Base-by-base conservation (phyloP, 1,140 invertebrate genomes). In the Leptinotarsa texana region DNA sequence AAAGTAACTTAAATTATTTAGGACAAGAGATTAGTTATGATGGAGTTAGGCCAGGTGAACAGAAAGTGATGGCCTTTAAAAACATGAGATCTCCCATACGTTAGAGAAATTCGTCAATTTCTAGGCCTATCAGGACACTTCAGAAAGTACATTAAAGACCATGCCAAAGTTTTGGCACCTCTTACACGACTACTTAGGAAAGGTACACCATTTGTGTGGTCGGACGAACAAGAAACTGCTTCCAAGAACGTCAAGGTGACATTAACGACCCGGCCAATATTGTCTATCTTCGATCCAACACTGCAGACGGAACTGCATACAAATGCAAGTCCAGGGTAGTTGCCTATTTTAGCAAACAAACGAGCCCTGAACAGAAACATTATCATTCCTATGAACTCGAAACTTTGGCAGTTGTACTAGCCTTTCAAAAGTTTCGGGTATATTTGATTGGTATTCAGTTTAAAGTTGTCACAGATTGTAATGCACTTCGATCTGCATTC, bases 351-450 rank as follows among this genome's bases (percentile, higher is more conserved):
- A 78, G 78, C 78, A 73, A 71, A 71, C 13, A 24, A 15, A 80
- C 76, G 3, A 77, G 63, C 11, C 42, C 57, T 21, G 21, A 69
- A 3, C 77, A 79, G 57, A 33, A 18, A 11, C 66, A 73, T 24
- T 80, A 78, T 74, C 67, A 75, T 74, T 78, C 74, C 15, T 76
- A 75, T 27, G 74, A 78, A 49, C 51, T 76, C 17, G 77, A 78
- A 67, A 70, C 71, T 4, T 47, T 78, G 69, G 84, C 79, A 4
- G 84, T 77, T 62, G 80, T 81, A 77, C 77, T 8, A 73, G 82
- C 81, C 0, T 51, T 86, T 1, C 81, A 84, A 73, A 70, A 77
- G n/a, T 86, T 86, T 27, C 27, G 80, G 4, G 69, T 70, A 13
- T 80, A 82, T 77, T 51, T 81, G 65, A 48, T 78, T 6, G 75